Percentiles rank a stretch among this genome's conserved stretches.
These are phyloP conservation scores for Sanderia malayensis DNA, from an alignment of 30 jellyfish, hydroid and myxozoan genomes.

Conservation along the genomic window DNA sequence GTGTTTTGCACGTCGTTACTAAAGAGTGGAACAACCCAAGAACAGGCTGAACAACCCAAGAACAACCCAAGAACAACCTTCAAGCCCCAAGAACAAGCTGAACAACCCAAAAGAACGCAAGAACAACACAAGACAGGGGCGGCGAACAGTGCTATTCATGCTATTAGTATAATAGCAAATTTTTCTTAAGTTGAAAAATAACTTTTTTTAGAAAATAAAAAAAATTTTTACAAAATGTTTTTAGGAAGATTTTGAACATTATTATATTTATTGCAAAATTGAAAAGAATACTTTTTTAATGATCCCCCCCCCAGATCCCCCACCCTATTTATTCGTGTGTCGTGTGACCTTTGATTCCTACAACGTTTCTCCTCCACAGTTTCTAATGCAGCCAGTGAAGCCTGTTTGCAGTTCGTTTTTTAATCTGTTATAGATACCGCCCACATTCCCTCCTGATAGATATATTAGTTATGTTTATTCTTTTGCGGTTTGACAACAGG, in stretches of 20 bases:
- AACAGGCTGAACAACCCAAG: no score
- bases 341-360: neutral
- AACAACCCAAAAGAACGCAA: no score
- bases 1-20: no score
- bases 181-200: neutral
- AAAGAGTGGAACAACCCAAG: no score
- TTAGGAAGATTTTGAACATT: neutral
- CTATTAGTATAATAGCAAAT: neutral
- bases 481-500: neutral
- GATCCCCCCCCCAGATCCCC: constrained; percentile 4
- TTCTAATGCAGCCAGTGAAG: constrained; percentile 3
- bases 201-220: no score
- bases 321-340: constrained; percentile 1
- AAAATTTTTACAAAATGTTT: no score
- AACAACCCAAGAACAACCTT: no score
- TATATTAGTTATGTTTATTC: neutral
- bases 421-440: neutral
- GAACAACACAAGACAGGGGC: no score
- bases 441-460: neutral
- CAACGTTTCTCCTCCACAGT: constrained; percentile 3
- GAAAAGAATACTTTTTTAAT: neutral
- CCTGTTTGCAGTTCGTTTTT: neutral
- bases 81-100: no score
- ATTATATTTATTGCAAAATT: no score
- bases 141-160: constrained; percentile 1